Base-by-base conservation (phyloP, 2,113 vertebrate species). In the Oriolus oriolus region DNA sequence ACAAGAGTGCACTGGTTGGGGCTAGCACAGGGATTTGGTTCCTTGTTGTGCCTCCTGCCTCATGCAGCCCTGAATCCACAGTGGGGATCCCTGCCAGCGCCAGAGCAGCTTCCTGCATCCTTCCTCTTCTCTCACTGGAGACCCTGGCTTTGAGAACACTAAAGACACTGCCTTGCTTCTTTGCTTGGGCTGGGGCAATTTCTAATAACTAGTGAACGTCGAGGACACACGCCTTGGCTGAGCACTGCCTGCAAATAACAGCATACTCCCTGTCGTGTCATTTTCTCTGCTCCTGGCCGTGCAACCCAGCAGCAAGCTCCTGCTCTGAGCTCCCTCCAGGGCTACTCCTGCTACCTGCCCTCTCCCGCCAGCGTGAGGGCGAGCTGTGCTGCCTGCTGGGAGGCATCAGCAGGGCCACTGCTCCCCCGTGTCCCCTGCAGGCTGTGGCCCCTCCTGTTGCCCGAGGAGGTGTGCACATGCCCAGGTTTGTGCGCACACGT, bases 401-500 rank as follows among this genome's bases (percentile, higher is more conserved):
- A 20, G 13, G 9, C 1, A 4, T 7, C 63, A 37, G 73, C 68
- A 33, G n/a, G 49, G 39, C 20, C 37, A 28, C 9, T 10, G 42
- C 33, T 56, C 8, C n/a, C 30, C 47, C 3, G 4, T 20, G 27
- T 22, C 7, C 39, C 61, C 37, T 14, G 7, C 53, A 30, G 65
- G 24, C 52, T 21, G 4, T 6, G 15, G 0, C 21, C 21, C 24
- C 39, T 42, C 21, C 63, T 20, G 27, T 0, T 30, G 77, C 47
- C 28, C 27, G 2, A 18, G 49, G 39, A 60, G 22, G 23, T 5
- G 33, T 6, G 21, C 6, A 1, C 22, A n/a, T 4, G 13, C 47
- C 9, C 0, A 2, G 0, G 0, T 33, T 30, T 8, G 44, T 16
- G 78, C 37, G 11, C 66, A 27, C 1, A 0, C 2, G 0, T 10